These are phyloP conservation scores for Hormaphis cornu DNA, from an alignment of 1,140 invertebrate species.

Conservation along the genomic window DNA sequence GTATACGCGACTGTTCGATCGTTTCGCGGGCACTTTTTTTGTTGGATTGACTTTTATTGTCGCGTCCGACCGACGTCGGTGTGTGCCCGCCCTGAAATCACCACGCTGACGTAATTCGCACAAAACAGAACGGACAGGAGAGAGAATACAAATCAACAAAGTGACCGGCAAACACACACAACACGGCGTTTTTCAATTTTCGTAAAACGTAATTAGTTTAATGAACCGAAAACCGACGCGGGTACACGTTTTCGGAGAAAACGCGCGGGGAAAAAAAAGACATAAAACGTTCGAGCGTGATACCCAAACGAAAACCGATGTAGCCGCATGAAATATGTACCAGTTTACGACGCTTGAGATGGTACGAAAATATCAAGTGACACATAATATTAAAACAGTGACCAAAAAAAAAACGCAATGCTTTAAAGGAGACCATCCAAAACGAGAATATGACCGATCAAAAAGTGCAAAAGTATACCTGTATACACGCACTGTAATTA, in stretches of 20 bases:
- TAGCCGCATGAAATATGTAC: no score
- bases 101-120: constrained; percentile 21
- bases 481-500: no score
- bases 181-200: neutral
- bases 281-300: neutral
- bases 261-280: neutral
- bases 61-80: no score
- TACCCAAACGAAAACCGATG: no score
- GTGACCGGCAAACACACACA: neutral
- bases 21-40: neutral
- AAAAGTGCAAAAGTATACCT: no score
- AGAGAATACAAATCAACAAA: constrained; percentile 24
- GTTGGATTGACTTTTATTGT: constrained; percentile 26
- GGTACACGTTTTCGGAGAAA: neutral
- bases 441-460: no score
- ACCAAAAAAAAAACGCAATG: no score
- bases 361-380: no score
- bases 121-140: constrained; percentile 5
- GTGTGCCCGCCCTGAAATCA: no score
- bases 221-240: neutral
- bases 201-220: constrained; percentile 1
- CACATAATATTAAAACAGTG: no score
- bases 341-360: no score
- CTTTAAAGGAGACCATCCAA: no score
- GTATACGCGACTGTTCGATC: neutral